Evolutionary conservation across 2,797 vertebrate species (phyloP).

Genomic region (Cuculus canorus): DNA sequence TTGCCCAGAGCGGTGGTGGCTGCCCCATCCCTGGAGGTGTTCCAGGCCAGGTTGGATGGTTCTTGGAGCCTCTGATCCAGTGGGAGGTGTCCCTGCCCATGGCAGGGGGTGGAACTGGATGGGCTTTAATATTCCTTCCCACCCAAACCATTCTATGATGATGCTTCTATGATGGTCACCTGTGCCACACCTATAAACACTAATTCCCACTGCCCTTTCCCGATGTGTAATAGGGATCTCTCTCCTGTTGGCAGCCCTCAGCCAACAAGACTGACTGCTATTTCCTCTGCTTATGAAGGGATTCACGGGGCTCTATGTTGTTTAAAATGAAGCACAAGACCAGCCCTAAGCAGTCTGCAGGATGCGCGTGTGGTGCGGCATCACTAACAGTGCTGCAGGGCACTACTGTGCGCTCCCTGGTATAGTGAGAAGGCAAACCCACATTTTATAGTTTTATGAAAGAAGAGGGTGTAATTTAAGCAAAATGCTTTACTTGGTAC

Average conservation of each 20-base stretch:
- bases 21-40: too few species aligned
- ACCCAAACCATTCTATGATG: too few species aligned
- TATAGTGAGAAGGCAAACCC: not conserved
- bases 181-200: not conserved
- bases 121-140: too few species aligned
- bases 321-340: not conserved
- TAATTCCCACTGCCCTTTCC: not conserved
- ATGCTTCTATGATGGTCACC: not conserved
- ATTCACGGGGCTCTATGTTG: not conserved
- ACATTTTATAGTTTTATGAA: not conserved
- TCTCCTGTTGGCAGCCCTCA: not conserved
- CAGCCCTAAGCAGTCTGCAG: not conserved
- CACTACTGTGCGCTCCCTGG: not conserved
- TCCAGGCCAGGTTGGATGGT: too few species aligned
- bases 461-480: constrained; percentile 12
- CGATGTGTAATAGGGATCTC: not conserved
- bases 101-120: too few species aligned
- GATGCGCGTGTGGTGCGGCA: not conserved
- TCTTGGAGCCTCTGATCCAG: too few species aligned
- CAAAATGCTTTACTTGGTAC: not conserved
- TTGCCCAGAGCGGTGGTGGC: too few species aligned
- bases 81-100: too few species aligned
- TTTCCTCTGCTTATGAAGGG: not conserved
- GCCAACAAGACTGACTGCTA: rapidly evolving
- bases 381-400: not conserved